Conservation (phyloP, 2,888 invertebrate species). For the Petrophora chlorosata region DNA sequence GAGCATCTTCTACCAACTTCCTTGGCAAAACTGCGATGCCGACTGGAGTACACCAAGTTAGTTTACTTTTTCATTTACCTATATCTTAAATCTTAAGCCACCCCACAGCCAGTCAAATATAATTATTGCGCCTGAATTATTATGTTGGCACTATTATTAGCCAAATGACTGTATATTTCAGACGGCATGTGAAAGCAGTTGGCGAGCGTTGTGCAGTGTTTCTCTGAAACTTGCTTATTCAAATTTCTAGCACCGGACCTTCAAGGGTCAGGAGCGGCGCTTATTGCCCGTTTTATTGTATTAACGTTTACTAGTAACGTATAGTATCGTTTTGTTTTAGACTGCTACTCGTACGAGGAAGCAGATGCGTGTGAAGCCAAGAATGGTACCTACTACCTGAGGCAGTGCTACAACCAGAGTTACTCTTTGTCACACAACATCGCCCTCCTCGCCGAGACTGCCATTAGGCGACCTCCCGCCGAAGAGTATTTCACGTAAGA, state of each 20-base stretch:
- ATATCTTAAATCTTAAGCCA: no score
- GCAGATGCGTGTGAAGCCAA: slow-evolving; percentile 84
- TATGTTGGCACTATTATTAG: no score
- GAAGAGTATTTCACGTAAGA: slow-evolving; percentile 89
- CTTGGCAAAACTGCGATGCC: slow-evolving; percentile 89
- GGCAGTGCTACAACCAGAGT: slow-evolving; percentile 84
- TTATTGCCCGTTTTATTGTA: no score
- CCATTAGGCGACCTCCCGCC: slow-evolving; percentile 86
- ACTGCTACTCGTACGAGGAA: slow-evolving; percentile 87
- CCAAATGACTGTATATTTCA: no score
- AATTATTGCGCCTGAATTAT: no score
- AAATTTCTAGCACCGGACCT: no score
- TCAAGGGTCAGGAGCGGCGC: no score
- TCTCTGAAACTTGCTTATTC: no score
- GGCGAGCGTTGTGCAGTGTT: no score
- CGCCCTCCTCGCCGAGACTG: slow-evolving; percentile 79
- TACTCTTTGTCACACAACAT: slow-evolving; percentile 82
- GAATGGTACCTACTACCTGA: slow-evolving; percentile 86
- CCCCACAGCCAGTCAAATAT: no score
- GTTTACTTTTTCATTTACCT: slow-evolving; percentile 51
- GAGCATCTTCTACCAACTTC: slow-evolving; percentile 86
- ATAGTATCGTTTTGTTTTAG: slow-evolving; percentile 59
- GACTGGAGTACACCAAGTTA: slow-evolving; percentile 87
- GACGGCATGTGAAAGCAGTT: no score
- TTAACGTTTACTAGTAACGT: neutral